Conservation (phyloP, 2,888 invertebrate genomes). For the Drosophila infuscata region DNA sequence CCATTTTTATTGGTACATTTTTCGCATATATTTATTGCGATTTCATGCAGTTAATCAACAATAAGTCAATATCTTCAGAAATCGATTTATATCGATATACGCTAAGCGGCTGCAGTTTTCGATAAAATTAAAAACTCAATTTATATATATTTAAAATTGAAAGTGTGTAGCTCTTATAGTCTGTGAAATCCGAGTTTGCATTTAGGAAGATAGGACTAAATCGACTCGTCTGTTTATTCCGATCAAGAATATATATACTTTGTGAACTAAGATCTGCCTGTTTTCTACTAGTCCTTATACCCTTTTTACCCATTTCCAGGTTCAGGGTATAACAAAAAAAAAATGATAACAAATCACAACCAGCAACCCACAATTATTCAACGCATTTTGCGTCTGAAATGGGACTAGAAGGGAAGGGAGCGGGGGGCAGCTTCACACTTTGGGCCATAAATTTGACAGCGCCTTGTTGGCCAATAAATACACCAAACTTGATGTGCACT, state of each 20-base stretch:
- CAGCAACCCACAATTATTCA: constrained; percentile 75
- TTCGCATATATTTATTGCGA: no score
- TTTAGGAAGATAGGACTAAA: background rate
- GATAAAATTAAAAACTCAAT: no score
- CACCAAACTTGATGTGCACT: constrained; percentile 54
- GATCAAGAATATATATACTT: background rate
- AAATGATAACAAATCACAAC: constrained; percentile 61
- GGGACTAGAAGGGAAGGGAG: background rate
- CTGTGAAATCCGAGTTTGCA: background rate
- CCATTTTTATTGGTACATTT: background rate
- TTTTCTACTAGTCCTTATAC: background rate
- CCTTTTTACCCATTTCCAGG: background rate
- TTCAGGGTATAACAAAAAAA: background rate
- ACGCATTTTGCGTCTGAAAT: constrained; percentile 62
- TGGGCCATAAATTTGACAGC: constrained; percentile 62
- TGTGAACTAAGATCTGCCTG: background rate
- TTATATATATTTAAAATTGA: background rate
- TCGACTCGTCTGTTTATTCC: background rate
- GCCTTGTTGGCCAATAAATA: constrained; percentile 77
- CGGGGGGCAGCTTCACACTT: constrained; percentile 46
- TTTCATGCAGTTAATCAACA: no score
- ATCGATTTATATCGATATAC: background rate
- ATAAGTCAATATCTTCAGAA: background rate
- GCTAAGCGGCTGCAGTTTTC: no score
- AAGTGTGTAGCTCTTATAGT: background rate